Conservation (phyloP, 92 coral and sea anemone species). For the Porites evermanni region DNA sequence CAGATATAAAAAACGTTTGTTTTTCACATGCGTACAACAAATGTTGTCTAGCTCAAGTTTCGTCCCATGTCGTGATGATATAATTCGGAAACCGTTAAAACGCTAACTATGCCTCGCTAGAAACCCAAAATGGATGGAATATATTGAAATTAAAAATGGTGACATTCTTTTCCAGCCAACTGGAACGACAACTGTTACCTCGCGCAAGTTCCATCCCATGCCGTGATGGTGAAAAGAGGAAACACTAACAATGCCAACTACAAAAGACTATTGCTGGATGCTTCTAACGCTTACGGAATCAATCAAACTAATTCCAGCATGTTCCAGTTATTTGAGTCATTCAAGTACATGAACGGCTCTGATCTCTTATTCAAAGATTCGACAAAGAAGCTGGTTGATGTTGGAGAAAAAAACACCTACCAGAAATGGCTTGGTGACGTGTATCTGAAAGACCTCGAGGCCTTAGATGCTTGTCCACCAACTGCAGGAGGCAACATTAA, state of each 20-base stretch:
- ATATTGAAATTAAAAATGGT: no score
- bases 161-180: background rate
- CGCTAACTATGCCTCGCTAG: no score
- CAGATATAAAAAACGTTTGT: no score
- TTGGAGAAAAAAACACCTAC: slow-evolving; percentile 35
- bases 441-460: slow-evolving; percentile 2
- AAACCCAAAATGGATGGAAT: no score
- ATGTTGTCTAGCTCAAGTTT: no score
- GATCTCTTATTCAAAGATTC: slow-evolving; percentile 65
- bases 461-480: background rate
- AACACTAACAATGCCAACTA: background rate
- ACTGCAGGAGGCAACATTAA: background rate
- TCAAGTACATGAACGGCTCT: background rate
- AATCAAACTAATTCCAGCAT: slow-evolving; percentile 17
- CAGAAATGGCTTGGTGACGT: slow-evolving; percentile 25
- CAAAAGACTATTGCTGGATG: slow-evolving; percentile 33
- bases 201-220: slow-evolving; percentile 33
- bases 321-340: slow-evolving; percentile 47
- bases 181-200: slow-evolving; percentile 19
- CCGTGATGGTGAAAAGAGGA: slow-evolving; percentile 48
- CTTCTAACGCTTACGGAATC: slow-evolving; percentile 29
- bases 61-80: no score
- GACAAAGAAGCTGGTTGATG: slow-evolving; percentile 38
- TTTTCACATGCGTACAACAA: no score
- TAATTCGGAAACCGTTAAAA: no score